These are phyloP conservation scores for Lophotis ruficrista DNA, from an alignment of 2,113 vertebrate genomes.

Conservation along the genomic window DNA sequence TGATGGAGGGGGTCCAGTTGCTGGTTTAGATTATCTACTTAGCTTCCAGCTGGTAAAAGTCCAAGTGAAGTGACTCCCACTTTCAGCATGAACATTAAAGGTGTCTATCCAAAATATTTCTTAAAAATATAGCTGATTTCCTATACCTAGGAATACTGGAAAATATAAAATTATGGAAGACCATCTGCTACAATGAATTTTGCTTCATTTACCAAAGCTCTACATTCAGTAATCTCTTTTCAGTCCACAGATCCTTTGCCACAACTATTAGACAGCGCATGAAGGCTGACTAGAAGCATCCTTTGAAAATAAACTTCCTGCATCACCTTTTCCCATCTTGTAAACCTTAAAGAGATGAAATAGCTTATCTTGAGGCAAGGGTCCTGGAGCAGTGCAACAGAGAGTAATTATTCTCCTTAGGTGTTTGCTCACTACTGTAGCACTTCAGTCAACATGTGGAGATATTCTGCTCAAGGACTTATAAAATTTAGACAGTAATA, in stretches of 20 bases:
- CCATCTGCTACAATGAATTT: background rate
- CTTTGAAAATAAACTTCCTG: background rate
- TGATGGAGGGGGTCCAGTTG: background rate
- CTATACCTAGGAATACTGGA: background rate
- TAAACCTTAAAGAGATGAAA: background rate
- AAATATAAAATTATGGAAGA: background rate
- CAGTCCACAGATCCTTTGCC: background rate
- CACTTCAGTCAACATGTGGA: background rate
- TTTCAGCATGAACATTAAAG: background rate
- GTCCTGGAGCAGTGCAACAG: background rate
- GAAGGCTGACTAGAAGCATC: background rate
- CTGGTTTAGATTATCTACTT: background rate
- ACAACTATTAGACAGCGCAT: background rate
- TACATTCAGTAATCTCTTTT: background rate
- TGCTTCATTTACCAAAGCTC: background rate
- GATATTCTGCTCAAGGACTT: background rate
- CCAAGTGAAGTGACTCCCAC: background rate
- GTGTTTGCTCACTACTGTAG: background rate
- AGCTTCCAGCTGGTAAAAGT: background rate
- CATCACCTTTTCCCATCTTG: background rate
- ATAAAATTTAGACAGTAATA: background rate
- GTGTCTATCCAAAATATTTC: background rate
- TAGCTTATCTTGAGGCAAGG: background rate
- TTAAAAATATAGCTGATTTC: background rate
- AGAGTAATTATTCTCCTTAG: background rate